Base-by-base conservation (phyloP, 2,113 vertebrate genomes). In the Zootoca vivipara region DNA sequence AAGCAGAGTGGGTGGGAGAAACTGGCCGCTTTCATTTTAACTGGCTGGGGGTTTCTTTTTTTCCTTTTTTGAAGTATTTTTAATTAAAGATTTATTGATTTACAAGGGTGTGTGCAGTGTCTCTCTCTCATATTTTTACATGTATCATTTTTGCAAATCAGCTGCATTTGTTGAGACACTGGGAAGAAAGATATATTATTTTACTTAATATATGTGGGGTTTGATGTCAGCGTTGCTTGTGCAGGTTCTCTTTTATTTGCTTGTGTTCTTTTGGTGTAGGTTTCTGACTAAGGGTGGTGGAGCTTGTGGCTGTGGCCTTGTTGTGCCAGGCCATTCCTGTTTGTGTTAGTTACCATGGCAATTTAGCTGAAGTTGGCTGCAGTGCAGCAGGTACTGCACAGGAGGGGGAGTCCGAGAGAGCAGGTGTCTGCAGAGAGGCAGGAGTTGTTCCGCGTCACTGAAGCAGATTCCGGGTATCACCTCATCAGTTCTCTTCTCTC, bases 271-370 rank as follows among this genome's bases (percentile, higher is more conserved):
- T n/a, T n/a, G n/a, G n/a, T n/a, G 58, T 78, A 28, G 83, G 52
- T 40, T 85, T 75, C 10, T 30, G n/a, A 33, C 62, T 69, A n/a
- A 46, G 52, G 30, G 13, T 6, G 16, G 35, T 18, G 28, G 24
- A 62, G 9, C 28, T 12, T 52, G n/a, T 24, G 62, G 82, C 56
- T 78, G 62, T 73, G 67, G 62, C 22, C 9, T 30, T 72, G 46
- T 9, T 52, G 42, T 69, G 16, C 35, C 20, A 7, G 33, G 40
- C 18, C 40, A 69, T 38, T 58, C n/a, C 58, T 83, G n/a, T 30
- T n/a, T 30, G 35, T 83, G 15, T 78, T 83, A 75, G 81, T 88
- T 83, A 13, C 87, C n/a, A 83, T 88, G 35, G n/a, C 64, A 83
- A 16, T 38, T 69, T 67, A 65, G 56, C 72, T 52, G 46, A 83